phyloP scores from a whole-genome alignment of 2,113 vertebrate species.

The Cairina moschata region DNA sequence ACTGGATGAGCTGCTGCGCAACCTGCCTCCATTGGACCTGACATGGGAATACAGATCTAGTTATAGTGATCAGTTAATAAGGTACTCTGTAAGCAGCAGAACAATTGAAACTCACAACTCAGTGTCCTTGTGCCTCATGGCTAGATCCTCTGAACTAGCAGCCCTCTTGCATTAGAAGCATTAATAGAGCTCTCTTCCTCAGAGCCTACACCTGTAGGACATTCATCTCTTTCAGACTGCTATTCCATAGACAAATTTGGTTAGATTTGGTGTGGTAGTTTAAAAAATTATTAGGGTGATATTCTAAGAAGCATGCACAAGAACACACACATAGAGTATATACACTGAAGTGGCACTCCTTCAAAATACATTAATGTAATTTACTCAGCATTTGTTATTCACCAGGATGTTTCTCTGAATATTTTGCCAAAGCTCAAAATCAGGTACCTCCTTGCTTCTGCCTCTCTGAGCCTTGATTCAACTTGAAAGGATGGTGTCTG shows the following conservation, averaged over 20 bases:
- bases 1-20: neutral
- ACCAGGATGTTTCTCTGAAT: neutral
- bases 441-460: neutral
- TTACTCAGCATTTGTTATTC: neutral
- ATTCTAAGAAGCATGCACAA: neutral
- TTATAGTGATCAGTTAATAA: neutral
- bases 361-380: neutral
- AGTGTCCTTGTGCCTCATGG: neutral
- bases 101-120: neutral
- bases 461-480: neutral
- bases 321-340: neutral
- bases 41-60: neutral
- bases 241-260: neutral
- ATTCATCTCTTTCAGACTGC: neutral
- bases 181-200: neutral
- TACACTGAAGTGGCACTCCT: too few species aligned
- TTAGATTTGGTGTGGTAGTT: neutral
- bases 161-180: neutral
- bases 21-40: neutral
- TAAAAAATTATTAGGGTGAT: neutral
- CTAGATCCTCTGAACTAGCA: neutral
- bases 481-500: neutral
- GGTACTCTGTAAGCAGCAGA: neutral
- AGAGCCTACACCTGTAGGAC: neutral
- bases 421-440: neutral